Base-by-base conservation (phyloP, 2,888 invertebrate genomes). In the Tribolium freemani region DNA sequence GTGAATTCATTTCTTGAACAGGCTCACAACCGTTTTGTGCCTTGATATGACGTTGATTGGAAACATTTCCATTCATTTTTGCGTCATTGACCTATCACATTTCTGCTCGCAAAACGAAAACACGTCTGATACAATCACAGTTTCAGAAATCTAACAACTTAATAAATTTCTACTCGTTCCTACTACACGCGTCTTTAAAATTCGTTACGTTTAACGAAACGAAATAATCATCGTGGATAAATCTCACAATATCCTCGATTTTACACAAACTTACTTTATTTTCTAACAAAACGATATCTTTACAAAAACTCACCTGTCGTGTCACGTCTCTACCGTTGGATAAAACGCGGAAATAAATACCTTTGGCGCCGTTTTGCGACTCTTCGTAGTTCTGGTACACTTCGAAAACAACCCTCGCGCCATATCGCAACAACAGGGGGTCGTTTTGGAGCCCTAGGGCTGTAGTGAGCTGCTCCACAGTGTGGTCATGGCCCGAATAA, bases 251-350 rank as follows among this genome's bases (percentile, higher is more conserved):
- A 82, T 93, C 93, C 84, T 96, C 96, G 76, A 97, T 94, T 2
- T 94, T 93, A 86, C 96, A 97, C 82, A 92, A 91, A 54, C 91
- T 86, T 50, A 87, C 87, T 63, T 89, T 89, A 21, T 87, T 86
- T 38, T 88, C 89, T 0, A 89, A 87, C 2, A 82, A 89, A 74
- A 89, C 88, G 85, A 85, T 89, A 85, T 87, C 90, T 80, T 89
- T 92, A 84, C 97, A 97, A 83, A 97, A 97, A 77, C 91, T 91
- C 38, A 96, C 89, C 78, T 92, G 90, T 80, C 91, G 90, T 0
- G 97, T 97, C 0, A 96, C 91, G 84, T 97, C 96, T 70, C 90
- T 91, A 0, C 98, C 98, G 80, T 97, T 96, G 76, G 93, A 93
- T 9, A 97, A 88, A 0, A 96, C 89, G 0, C 96, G 90, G 76